Base-by-base conservation (phyloP, 1,140 invertebrate species). In the Halictus rubicundus region DNA sequence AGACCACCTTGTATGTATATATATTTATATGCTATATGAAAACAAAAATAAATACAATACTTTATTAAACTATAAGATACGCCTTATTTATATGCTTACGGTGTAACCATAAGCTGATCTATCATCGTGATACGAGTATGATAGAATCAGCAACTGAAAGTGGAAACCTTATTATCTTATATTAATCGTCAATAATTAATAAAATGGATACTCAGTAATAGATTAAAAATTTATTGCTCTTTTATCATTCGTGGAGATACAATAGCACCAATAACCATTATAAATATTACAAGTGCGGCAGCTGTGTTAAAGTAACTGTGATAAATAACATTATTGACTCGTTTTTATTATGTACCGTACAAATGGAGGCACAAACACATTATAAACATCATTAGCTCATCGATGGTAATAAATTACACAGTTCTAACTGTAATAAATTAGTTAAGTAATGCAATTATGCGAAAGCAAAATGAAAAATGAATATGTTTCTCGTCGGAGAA, bases 381-480 rank as follows among this genome's bases (percentile, higher is more conserved):
- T 4, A 65, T 42, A 37, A 46, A 54, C 49, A 71, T 71, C 37
- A 27, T 77, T 16, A 46, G 7, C n/a, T 52, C 16, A 16, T 21
- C 5, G 19, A 52, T 21, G 16, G 49, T 52, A 57, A 78, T 78
- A 73, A 73, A 78, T 72, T 78, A 78, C 0, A 32, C 32, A 32
- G 32, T 32, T 32, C 32, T 32, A 4, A 32, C 2, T 52, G 16
- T 52, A 57, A 78, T 78, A 66, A 73, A 78, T 72, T 78, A 78
- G 65, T 46, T n/a, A 25, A 72, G 42, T 25, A 23, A 37, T 42
- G 60, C 27, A 32, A n/a, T n/a, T n/a, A n/a, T n/a, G n/a, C n/a
- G n/a, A 68, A 74, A 66, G 2, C 46, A 60, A 49, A 5, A 23
- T 49, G 23, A 61, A 9, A 75, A 80, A 80, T 80, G 68, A 80